Conservation (phyloP, 2,113 vertebrate species). For the Pelecanoides urinatrix region DNA sequence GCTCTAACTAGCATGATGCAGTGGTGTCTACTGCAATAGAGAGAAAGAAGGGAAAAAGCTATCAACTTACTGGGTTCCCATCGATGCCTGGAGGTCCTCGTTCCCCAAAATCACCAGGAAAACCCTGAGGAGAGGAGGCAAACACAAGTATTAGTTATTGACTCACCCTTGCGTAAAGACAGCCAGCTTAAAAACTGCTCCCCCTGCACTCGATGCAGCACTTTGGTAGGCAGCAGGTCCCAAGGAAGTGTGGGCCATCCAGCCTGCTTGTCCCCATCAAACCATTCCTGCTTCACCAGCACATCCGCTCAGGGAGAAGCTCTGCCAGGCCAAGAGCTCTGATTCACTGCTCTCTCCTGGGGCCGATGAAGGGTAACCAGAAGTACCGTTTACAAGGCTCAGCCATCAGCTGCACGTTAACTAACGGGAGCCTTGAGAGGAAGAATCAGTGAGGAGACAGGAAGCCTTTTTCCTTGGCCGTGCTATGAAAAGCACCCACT, state of each 20-base stretch:
- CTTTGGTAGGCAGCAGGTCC: not conserved
- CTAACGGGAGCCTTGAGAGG: not conserved
- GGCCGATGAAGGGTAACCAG: not conserved
- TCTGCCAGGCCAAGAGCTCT: not conserved
- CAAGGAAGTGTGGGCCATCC: not conserved
- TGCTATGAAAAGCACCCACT: not conserved
- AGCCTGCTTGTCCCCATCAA: not conserved
- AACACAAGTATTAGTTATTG: not conserved
- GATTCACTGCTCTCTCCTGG: not conserved
- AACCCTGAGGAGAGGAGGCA: constrained; percentile 80
- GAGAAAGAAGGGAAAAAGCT: not conserved
- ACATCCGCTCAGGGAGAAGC: not conserved
- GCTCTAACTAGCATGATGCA: not conserved
- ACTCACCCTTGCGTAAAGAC: not conserved
- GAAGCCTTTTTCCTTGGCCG: not conserved
- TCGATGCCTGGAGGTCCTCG: constrained; percentile 94
- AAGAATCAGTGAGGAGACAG: not conserved
- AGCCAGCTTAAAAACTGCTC: not conserved
- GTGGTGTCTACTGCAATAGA: not conserved
- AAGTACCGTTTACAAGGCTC: not conserved
- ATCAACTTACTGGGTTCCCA: constrained; percentile 93
- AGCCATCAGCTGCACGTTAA: not conserved
- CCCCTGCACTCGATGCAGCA: not conserved
- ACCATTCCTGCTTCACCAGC: not conserved
- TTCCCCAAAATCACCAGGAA: constrained; percentile 95